Evolutionary conservation across 2,113 vertebrate species (phyloP).

Genomic region (Trinectes maculatus): DNA sequence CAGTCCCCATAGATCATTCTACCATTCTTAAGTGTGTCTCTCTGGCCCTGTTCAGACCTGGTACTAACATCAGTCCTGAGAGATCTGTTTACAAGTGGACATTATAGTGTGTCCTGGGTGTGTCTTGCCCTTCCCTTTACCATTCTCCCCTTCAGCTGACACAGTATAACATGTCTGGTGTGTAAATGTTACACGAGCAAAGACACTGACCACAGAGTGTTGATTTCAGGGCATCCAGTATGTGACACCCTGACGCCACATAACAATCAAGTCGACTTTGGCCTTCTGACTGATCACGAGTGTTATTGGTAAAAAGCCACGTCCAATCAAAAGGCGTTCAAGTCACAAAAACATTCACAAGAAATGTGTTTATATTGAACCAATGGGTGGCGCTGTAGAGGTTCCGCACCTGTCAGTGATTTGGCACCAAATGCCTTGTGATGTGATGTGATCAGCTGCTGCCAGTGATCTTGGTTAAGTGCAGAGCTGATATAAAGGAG

Average conservation of each 20-base stretch:
- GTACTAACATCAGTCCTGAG: too few species aligned
- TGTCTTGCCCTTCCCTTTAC: too few species aligned
- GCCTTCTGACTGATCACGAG: not conserved
- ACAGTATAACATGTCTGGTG: constrained; percentile 34
- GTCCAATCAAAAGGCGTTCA: not conserved
- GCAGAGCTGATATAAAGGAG: constrained; percentile 21
- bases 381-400: not conserved
- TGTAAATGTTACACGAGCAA: too few species aligned
- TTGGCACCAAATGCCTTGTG: constrained; percentile 31
- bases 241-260: not conserved
- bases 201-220: too few species aligned
- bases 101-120: too few species aligned
- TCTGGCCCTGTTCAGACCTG: too few species aligned
- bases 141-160: constrained; percentile 12
- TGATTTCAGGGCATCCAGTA: constrained; percentile 23
- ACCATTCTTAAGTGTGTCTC: too few species aligned
- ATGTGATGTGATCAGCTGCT: constrained; percentile 46
- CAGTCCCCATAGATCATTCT: too few species aligned
- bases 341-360: not conserved
- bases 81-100: too few species aligned
- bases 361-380: not conserved
- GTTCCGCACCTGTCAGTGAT: constrained; percentile 46
- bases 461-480: constrained; percentile 18
- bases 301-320: not conserved
- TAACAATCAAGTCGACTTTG: not conserved